phyloP scores from a whole-genome alignment of 2,113 vertebrate species.

The Tiliqua scincoides region DNA sequence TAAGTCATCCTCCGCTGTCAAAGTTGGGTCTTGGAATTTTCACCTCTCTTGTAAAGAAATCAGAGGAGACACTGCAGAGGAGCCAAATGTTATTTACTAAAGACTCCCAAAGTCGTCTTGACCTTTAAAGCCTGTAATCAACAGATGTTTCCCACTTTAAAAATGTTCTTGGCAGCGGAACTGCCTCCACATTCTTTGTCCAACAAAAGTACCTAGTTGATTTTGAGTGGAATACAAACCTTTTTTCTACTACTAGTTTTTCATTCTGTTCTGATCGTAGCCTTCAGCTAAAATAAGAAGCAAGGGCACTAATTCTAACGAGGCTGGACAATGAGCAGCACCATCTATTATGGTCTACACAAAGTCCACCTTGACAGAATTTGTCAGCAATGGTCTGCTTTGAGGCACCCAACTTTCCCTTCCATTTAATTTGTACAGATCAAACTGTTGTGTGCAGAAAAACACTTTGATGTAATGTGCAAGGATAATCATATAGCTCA shows the following conservation, averaged over 20 bases:
- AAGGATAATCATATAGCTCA: background rate
- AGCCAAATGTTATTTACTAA: background rate
- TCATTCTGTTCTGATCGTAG: background rate
- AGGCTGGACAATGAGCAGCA: background rate
- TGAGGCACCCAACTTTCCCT: background rate
- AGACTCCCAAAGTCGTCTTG: background rate
- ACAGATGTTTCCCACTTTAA: constrained; percentile 15
- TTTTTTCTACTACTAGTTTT: background rate
- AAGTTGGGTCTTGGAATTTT: background rate
- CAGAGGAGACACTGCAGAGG: no score
- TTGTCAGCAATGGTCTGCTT: background rate
- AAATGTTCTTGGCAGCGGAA: background rate
- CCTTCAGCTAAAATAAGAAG: background rate
- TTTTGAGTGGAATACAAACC: background rate
- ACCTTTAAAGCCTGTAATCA: background rate
- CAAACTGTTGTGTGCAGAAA: background rate
- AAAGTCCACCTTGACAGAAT: background rate
- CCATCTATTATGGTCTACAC: background rate
- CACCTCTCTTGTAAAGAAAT: background rate
- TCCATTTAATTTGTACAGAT: background rate
- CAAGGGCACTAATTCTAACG: fast-evolving
- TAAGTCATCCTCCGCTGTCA: background rate
- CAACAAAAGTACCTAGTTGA: background rate
- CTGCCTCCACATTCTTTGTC: background rate
- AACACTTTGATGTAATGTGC: background rate